phyloP scores from a whole-genome alignment of 2,888 invertebrate genomes.

The Parelbella ahira region DNA sequence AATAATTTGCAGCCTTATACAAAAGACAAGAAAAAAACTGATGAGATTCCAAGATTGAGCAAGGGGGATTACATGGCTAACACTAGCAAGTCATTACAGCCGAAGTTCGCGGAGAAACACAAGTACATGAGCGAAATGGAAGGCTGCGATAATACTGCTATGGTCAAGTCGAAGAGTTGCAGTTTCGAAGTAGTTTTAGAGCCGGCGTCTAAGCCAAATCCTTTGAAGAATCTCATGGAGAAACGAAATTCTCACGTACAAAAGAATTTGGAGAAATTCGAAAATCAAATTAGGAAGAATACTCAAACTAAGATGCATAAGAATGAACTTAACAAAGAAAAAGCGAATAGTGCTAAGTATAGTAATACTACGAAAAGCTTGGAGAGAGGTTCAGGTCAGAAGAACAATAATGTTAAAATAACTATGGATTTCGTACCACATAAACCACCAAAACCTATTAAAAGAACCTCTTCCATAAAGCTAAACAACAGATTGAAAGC shows the following conservation, averaged over 20 bases:
- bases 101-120: conserved; percentile 61
- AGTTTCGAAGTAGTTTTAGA: conserved; percentile 77
- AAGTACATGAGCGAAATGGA: conserved; percentile 71
- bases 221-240: conserved; percentile 68
- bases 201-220: conserved; percentile 72
- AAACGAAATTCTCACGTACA: conserved; percentile 74
- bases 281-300: conserved; percentile 73
- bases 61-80: conserved; percentile 78
- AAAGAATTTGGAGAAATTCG: conserved; percentile 82
- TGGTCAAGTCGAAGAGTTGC: conserved; percentile 75
- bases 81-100: conserved; percentile 67
- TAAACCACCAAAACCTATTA: conserved; percentile 87
- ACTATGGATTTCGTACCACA: conserved; percentile 83
- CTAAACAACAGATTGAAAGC: conserved; percentile 76
- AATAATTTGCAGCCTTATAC: conserved; percentile 63
- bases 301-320: conserved; percentile 62
- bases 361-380: conserved; percentile 70
- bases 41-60: conserved; percentile 82
- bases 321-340: conserved; percentile 70
- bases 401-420: conserved; percentile 65
- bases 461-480: conserved; percentile 84
- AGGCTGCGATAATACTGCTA: conserved; percentile 63
- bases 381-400: conserved; percentile 67
- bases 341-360: conserved; percentile 61
- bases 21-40: conserved; percentile 60